These are phyloP conservation scores for Laticauda laticaudata DNA, from an alignment of 2,113 vertebrate species.

Conservation along the genomic window DNA sequence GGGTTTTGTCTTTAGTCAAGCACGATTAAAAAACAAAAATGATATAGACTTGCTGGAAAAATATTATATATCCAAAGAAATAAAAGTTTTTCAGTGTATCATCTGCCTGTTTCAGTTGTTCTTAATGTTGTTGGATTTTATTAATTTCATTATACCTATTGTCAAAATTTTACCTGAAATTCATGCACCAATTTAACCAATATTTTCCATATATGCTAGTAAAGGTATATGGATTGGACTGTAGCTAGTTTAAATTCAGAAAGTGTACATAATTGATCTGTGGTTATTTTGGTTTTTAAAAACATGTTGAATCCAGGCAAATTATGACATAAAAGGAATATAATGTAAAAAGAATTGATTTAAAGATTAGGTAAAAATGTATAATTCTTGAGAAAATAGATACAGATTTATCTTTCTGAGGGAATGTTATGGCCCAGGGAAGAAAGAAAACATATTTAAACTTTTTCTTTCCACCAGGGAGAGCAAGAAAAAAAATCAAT, in stretches of 20 bases:
- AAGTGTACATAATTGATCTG: slow-evolving; percentile 2
- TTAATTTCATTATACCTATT: neutral
- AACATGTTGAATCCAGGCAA: neutral
- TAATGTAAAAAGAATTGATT: neutral
- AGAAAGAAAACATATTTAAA: neutral
- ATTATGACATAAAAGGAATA: neutral
- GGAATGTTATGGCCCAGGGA: neutral
- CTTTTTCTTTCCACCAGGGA: neutral
- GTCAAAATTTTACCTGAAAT: neutral
- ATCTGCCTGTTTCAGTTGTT: neutral
- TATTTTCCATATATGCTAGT: neutral
- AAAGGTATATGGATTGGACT: neutral
- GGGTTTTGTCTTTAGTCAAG: neutral
- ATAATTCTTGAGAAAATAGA: neutral
- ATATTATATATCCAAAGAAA: neutral
- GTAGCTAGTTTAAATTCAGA: neutral
- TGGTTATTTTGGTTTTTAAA: neutral
- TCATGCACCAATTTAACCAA: neutral
- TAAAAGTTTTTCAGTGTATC: neutral
- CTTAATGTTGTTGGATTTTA: neutral
- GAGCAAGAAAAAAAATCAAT: neutral
- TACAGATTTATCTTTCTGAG: neutral
- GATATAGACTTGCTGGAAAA: neutral
- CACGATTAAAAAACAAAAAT: neutral
- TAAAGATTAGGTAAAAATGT: neutral